Evolutionary conservation across 2,113 vertebrate genomes (phyloP), one percentile per base, ranked within the genome.

Genomic region (Ammodytes marinus): DNA sequence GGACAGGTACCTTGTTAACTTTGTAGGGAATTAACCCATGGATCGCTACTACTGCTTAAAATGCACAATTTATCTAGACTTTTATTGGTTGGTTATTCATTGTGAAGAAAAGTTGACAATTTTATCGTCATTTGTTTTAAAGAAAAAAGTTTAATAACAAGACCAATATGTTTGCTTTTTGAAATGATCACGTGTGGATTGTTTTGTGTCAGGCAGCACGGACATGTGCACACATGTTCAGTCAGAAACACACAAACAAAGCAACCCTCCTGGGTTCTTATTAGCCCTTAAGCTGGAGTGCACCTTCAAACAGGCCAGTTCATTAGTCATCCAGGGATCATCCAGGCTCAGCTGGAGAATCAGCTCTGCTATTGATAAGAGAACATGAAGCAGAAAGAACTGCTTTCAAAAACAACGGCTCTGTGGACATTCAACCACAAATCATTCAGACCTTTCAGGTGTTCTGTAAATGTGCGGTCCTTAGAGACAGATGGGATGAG

Each of bases 291-390:
- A 92, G 79, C 80, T 80, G 74, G 54, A 79, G 73, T 77, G 79
- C 60, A 84, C 77, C 82, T 89, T 89, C 71, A 87, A 67, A 81
- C 79, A 84, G 77, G 58, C 69, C 54, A 73, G 83, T 85, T 91
- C 84, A 90, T 92, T 92, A 90, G 77, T 82, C 76, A 80, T 90
- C 83, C 77, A 72, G 82, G 64, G 55, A 79, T 63, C 69, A 87
- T 80, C 69, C 47, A 59, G 57, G 59, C 65, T 89, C 80, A 76
- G 75, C 87, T 77, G 74, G 73, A 60, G 59, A 79, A 79, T 82
- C 80, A 60, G 80, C 9, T 3, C 59, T 45, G 60, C 66, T 85
- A 86, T 87, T 85, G 79, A 77, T 87, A 83, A 75, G 79, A 85
- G 50, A 55, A 52, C 82, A 69, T 75, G 73, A 88, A 89, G 88